phyloP scores from a whole-genome alignment of 2,888 invertebrate species.

The Furcula furcula region DNA sequence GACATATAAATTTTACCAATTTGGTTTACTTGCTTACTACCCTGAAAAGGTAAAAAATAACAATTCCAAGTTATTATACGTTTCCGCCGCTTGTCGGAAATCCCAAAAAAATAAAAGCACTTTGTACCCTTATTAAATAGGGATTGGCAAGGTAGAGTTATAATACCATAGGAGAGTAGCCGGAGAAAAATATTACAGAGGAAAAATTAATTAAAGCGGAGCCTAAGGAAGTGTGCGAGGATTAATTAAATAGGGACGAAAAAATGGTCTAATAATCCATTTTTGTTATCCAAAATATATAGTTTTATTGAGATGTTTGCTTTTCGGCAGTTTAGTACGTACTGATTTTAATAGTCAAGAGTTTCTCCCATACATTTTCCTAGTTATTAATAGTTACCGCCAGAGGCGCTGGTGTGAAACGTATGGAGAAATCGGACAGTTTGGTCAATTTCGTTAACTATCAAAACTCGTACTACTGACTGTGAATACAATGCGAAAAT shows the following conservation, averaged over 20 bases:
- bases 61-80: neutral
- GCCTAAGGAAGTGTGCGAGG: constrained; percentile 14
- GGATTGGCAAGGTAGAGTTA: constrained; percentile 9
- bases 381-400: no score
- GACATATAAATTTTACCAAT: no score
- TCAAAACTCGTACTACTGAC: no score
- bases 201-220: constrained; percentile 25
- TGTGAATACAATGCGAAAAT: no score
- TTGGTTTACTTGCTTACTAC: no score
- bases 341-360: no score
- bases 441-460: no score
- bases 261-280: constrained; percentile 6
- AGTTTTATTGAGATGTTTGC: no score
- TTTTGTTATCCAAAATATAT: constrained; percentile 1
- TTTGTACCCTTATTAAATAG: constrained; percentile 1
- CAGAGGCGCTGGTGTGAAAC: no score
- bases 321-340: no score
- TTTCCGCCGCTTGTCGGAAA: neutral
- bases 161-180: constrained; percentile 8
- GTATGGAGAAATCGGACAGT: no score
- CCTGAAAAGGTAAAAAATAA: neutral
- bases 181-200: constrained; percentile 10
- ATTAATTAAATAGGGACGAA: constrained; percentile 6
- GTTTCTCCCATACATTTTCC: no score
- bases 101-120: neutral